Evolutionary conservation across 2,888 invertebrate species (phyloP).

Genomic region (Heliothis peltigera): DNA sequence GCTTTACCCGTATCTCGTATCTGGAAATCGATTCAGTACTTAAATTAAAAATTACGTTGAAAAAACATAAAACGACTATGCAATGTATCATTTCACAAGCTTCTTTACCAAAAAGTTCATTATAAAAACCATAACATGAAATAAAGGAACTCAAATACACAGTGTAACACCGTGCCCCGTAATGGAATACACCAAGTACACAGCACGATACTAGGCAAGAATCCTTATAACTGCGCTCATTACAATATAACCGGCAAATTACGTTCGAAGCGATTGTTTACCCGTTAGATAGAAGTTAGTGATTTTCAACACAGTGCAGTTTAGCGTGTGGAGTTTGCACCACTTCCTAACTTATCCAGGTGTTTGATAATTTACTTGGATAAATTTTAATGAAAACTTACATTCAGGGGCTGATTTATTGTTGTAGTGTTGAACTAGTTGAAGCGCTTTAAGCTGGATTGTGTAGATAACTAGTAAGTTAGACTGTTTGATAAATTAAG

Average conservation of each 20-base stretch:
- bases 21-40: no score
- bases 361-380: constrained; percentile 47
- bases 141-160: constrained; percentile 4
- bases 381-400: constrained; percentile 48
- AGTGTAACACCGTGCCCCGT: constrained; percentile 30
- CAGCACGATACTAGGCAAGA: constrained; percentile 35
- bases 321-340: constrained; percentile 46
- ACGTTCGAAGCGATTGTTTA: constrained; percentile 74
- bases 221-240: constrained; percentile 52
- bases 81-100: no score
- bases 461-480: background rate
- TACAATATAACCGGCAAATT: constrained; percentile 66
- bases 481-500: background rate
- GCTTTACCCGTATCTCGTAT: no score
- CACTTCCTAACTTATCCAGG: constrained; percentile 49
- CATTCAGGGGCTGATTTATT: constrained; percentile 45
- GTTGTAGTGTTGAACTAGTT: constrained; percentile 11
- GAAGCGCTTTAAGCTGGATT: constrained; percentile 19
- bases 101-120: no score
- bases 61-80: no score
- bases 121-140: background rate
- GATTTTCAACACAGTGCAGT: constrained; percentile 68
- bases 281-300: constrained; percentile 71
- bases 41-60: no score
- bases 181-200: constrained; percentile 41